These are phyloP conservation scores for Malacoraja senta DNA, from an alignment of 2,797 vertebrate species.

Conservation along the genomic window DNA sequence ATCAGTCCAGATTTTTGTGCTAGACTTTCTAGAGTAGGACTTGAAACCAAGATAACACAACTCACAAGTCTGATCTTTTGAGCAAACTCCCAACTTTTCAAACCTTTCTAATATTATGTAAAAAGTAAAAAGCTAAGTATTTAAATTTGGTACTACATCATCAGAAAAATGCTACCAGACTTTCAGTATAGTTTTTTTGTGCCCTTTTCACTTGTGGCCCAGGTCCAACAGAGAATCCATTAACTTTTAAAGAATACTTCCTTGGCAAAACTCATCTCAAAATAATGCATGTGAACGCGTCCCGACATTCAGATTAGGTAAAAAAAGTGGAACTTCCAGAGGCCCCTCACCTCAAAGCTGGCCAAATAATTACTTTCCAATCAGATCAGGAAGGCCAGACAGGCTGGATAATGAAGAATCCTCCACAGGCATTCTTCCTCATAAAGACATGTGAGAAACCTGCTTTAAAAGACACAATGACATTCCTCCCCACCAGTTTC, in stretches of 20 bases:
- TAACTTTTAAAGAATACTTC: slow-evolving; percentile 10
- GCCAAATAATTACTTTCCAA: slow-evolving; percentile 47
- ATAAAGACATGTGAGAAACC: slow-evolving; percentile 57
- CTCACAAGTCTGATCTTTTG: background rate
- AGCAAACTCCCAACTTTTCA: background rate
- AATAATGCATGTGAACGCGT: background rate
- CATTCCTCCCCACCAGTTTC: slow-evolving; percentile 61
- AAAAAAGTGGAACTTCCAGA: slow-evolving; percentile 41
- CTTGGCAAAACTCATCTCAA: background rate
- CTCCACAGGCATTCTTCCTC: slow-evolving; percentile 51
- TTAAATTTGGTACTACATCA: background rate
- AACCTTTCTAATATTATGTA: background rate
- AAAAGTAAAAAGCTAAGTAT: background rate
- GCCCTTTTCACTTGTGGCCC: background rate
- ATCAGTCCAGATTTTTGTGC: too few relatives aligned
- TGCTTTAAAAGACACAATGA: slow-evolving; percentile 65
- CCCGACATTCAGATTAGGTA: background rate
- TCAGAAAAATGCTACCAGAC: background rate
- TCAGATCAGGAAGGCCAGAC: slow-evolving; percentile 53
- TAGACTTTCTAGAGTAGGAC: too few relatives aligned
- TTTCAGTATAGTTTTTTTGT: background rate
- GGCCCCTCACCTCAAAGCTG: slow-evolving; percentile 41
- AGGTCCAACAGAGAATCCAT: background rate
- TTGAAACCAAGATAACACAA: too few relatives aligned
- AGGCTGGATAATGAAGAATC: slow-evolving; percentile 52